Conservation (phyloP, 2,888 invertebrate genomes). For the Brachypalpus laphriformis region DNA sequence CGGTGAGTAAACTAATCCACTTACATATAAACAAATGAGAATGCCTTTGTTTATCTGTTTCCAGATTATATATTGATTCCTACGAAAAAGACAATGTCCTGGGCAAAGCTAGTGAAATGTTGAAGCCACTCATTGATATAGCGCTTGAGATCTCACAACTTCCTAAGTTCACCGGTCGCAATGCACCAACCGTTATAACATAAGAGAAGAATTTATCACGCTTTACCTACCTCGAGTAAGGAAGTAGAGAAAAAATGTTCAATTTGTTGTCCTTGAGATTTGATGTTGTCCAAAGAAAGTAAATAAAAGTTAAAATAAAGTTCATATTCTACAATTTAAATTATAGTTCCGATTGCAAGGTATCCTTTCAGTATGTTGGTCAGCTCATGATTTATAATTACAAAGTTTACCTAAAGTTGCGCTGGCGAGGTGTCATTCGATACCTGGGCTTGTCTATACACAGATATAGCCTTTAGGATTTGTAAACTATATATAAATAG, state of each 20-base stretch:
- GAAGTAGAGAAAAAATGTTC: neutral
- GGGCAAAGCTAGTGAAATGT: constrained; percentile 88
- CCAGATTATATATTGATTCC: constrained; percentile 94
- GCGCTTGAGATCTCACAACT: constrained; percentile 93
- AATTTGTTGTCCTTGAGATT: constrained; percentile 36
- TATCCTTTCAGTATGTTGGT: no score
- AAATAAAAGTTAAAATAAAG: constrained; percentile 41
- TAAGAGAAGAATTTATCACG: constrained; percentile 82
- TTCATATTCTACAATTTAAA: neutral
- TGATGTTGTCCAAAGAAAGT: constrained; percentile 8
- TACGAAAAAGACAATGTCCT: constrained; percentile 90
- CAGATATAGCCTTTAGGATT: no score
- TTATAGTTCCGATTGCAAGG: no score
- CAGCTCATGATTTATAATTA: no score
- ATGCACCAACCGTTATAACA: constrained; percentile 98
- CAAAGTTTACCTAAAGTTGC: no score
- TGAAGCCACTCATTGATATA: constrained; percentile 94
- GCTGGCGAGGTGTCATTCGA: no score
- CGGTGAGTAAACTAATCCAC: constrained; percentile 83
- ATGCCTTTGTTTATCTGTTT: constrained; percentile 30
- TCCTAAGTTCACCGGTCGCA: constrained; percentile 92
- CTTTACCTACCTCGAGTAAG: constrained; percentile 43
- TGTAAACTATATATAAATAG: no score
- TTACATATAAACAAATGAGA: neutral
- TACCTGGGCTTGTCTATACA: no score